Percentiles rank a stretch among this genome's conserved stretches.
Conservation (phyloP, 2,113 vertebrate species). For the Rhinolophus sinicus region DNA sequence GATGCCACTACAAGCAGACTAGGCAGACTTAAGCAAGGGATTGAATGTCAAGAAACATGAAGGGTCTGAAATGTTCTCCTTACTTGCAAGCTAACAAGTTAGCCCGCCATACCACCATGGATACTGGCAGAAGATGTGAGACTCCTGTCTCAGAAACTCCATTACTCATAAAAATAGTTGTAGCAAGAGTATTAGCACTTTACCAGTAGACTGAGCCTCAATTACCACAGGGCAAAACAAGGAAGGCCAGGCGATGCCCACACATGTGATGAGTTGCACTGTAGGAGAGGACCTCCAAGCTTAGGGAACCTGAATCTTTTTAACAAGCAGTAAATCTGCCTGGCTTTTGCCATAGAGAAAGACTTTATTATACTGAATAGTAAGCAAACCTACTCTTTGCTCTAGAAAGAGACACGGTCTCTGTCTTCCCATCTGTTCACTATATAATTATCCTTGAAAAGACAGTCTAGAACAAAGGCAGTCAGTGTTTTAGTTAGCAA, state of each 20-base stretch:
- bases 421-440: not conserved
- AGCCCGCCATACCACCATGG: not conserved
- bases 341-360: not conserved
- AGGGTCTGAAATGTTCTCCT: not conserved
- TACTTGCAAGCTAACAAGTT: not conserved
- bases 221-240: not conserved
- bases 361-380: not conserved
- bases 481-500: not conserved
- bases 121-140: not conserved
- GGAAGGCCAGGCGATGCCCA: not conserved
- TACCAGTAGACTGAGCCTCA: not conserved
- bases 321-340: not conserved
- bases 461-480: not conserved
- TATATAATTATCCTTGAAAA: not conserved
- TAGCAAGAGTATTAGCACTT: not conserved
- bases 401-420: not conserved
- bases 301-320: not conserved
- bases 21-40: not conserved
- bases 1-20: not conserved
- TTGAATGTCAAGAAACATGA: not conserved
- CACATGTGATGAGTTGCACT: not conserved
- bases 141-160: not conserved
- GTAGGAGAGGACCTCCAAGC: not conserved
- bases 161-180: not conserved
- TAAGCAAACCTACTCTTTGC: not conserved